phyloP scores from a whole-genome alignment of 2,113 vertebrate species.

The Catharus minimus region DNA sequence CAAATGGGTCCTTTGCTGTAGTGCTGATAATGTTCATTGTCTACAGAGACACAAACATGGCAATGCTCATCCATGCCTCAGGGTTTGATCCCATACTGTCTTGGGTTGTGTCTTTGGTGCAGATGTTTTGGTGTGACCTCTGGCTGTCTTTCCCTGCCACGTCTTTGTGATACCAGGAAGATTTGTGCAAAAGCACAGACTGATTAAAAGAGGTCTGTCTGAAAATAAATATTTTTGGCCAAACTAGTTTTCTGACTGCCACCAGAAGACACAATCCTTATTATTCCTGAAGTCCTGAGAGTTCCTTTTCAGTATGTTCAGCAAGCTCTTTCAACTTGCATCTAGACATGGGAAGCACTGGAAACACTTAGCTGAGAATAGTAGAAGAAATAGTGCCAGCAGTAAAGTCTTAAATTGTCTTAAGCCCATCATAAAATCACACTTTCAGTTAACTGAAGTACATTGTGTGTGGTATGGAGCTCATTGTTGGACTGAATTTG shows the following conservation, averaged over 20 bases:
- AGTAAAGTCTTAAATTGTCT: slow-evolving; percentile 8
- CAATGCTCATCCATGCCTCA: not conserved
- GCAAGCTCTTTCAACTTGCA: not conserved
- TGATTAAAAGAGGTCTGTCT: not conserved
- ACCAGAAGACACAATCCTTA: not conserved
- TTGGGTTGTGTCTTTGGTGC: not conserved
- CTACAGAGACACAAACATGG: not conserved
- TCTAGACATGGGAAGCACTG: not conserved
- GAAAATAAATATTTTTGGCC: not conserved
- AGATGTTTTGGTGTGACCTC: not conserved
- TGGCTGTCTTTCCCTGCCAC: not conserved
- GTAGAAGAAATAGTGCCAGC: not conserved
- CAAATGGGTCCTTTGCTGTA: not conserved
- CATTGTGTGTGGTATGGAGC: slow-evolving; percentile 8
- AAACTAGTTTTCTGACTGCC: not conserved
- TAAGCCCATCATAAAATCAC: slow-evolving; percentile 39
- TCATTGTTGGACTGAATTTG: not conserved
- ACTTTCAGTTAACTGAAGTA: not conserved
- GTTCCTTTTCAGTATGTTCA: not conserved
- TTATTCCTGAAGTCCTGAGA: not conserved
- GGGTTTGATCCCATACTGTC: not conserved
- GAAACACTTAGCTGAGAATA: slow-evolving; percentile 25
- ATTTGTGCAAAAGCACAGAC: not conserved
- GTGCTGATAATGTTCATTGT: not conserved
- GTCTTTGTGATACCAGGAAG: not conserved